Conservation (phyloP, 2,113 vertebrate genomes). For the Tragulus kanchil region DNA sequence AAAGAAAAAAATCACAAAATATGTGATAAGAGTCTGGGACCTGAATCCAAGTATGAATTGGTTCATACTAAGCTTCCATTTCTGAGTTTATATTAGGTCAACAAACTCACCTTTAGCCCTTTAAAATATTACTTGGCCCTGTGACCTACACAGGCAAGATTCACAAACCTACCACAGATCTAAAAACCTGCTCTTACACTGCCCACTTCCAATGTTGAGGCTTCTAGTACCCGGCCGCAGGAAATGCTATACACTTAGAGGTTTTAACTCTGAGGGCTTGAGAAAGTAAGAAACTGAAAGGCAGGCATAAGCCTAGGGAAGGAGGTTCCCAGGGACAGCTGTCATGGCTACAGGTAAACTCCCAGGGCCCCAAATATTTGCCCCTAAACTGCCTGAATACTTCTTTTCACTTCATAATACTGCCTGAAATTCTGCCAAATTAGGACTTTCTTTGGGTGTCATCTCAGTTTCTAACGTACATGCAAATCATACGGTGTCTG, state of each 20-base stretch:
- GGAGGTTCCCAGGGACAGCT: neutral
- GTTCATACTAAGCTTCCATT: neutral
- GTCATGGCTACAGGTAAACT: neutral
- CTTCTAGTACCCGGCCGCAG: neutral
- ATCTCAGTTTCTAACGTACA: neutral
- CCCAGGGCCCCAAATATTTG: neutral
- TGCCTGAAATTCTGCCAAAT: neutral
- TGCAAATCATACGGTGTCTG: neutral
- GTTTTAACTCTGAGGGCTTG: neutral
- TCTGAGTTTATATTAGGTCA: neutral
- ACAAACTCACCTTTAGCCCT: neutral
- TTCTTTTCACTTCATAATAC: neutral
- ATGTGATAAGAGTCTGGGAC: neutral
- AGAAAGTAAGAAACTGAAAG: neutral
- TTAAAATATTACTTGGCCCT: neutral
- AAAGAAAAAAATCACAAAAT: neutral
- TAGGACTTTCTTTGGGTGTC: slow-evolving; percentile 1
- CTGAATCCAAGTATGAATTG: neutral
- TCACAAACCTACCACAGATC: neutral
- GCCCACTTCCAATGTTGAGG: neutral
- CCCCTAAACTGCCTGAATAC: neutral
- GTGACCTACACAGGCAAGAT: neutral
- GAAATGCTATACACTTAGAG: neutral
- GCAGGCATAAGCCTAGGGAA: neutral
- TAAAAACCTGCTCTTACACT: neutral